Evolutionary conservation across 2,113 vertebrate genomes (phyloP).

Genomic region (Lepidothrix coronata): DNA sequence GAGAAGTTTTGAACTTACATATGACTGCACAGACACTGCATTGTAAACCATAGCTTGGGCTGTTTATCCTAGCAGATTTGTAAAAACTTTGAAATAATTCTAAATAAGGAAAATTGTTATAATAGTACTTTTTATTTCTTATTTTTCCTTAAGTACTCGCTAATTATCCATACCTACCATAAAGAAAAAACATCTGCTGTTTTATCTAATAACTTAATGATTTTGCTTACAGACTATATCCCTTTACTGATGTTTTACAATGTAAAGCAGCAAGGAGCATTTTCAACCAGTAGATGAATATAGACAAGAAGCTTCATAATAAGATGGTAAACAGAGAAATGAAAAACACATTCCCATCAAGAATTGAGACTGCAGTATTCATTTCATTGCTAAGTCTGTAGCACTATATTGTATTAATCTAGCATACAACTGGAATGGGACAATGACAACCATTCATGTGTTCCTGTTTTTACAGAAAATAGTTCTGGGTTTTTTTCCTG

Average conservation of each 20-base stretch:
- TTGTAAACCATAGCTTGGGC: background rate
- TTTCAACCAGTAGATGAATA: background rate
- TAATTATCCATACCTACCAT: background rate
- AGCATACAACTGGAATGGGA: background rate
- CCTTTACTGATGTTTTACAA: background rate
- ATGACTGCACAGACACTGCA: background rate
- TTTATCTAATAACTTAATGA: background rate
- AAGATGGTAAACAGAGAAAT: background rate
- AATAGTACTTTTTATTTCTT: background rate
- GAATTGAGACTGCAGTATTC: background rate
- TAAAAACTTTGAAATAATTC: background rate
- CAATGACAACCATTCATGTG: background rate
- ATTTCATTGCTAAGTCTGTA: background rate
- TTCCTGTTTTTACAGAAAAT: background rate
- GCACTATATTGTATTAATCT: background rate
- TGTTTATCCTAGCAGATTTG: background rate
- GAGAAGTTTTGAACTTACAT: background rate
- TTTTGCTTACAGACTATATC: background rate
- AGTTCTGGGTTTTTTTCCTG: rapidly evolving
- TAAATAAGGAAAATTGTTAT: background rate
- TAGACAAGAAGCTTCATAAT: background rate
- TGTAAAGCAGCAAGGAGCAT: background rate
- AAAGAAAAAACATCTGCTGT: background rate
- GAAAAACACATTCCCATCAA: background rate
- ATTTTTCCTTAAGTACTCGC: background rate